Percentiles rank a stretch among this genome's conserved stretches.
phyloP scores from a whole-genome alignment of 2,797 vertebrate species.

The Eremophila alpestris region DNA sequence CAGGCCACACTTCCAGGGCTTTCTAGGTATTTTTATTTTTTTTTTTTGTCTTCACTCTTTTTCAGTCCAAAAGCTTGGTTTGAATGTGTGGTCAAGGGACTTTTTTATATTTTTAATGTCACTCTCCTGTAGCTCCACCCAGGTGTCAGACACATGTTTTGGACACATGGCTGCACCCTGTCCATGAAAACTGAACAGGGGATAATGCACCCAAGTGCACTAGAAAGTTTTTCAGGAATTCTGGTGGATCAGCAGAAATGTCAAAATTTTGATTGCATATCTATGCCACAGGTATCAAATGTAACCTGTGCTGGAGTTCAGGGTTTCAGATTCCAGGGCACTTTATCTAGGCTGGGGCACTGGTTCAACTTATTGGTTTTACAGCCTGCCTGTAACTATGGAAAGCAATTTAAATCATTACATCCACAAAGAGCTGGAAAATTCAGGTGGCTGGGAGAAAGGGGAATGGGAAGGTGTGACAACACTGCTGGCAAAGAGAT shows the following conservation, averaged over 20 bases:
- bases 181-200: rapidly evolving
- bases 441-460: not conserved
- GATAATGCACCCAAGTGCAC: not conserved
- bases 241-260: not conserved
- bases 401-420: conserved; percentile 52
- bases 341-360: conserved; percentile 6
- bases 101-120: not conserved
- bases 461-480: not conserved
- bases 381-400: conserved; percentile 17
- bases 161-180: not conserved
- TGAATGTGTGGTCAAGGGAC: not conserved
- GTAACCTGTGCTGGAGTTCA: not conserved
- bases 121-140: not conserved
- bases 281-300: not conserved
- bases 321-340: not conserved
- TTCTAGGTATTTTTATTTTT: not conserved
- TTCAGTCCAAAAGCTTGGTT: not conserved
- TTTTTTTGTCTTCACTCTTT: not conserved
- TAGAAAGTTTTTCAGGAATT: not conserved
- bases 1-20: not conserved
- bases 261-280: not conserved
- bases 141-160: not conserved
- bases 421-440: conserved; percentile 15
- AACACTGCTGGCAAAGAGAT: not conserved
- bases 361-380: conserved; percentile 36